These are phyloP conservation scores for Philypnodon macrostomus DNA, from an alignment of 2,797 vertebrate species.

Conservation along the genomic window DNA sequence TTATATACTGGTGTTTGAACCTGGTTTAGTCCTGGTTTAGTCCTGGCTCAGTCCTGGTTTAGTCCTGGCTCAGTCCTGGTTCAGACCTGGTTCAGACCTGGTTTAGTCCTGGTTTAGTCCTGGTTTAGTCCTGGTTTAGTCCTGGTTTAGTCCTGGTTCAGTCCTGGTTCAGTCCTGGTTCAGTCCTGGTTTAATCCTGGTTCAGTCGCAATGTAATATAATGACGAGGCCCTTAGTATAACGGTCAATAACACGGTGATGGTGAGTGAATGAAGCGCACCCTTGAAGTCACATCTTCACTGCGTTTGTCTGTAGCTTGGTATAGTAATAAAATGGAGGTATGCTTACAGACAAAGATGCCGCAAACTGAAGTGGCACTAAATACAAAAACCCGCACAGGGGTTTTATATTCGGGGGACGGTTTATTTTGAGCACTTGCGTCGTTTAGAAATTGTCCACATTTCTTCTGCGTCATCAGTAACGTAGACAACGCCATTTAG, in stretches of 20 bases:
- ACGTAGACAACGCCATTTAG: slow-evolving; percentile 32
- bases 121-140: too few relatives aligned
- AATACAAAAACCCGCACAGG: slow-evolving; percentile 8
- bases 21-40: too few relatives aligned
- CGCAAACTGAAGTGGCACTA: slow-evolving; percentile 8
- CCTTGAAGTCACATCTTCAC: slow-evolving; percentile 41
- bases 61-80: too few relatives aligned
- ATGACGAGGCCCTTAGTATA: too few relatives aligned
- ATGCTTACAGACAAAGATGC: slow-evolving; percentile 27
- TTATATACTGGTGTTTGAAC: too few relatives aligned
- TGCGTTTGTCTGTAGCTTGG: slow-evolving; percentile 67
- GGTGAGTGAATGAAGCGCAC: slow-evolving; percentile 38
- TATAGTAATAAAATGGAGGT: slow-evolving; percentile 70
- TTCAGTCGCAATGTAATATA: too few relatives aligned
- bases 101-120: too few relatives aligned
- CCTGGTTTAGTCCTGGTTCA: too few relatives aligned
- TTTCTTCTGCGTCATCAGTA: slow-evolving; percentile 67
- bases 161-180: too few relatives aligned
- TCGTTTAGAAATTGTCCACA: slow-evolving; percentile 10
- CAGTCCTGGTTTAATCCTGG: too few relatives aligned
- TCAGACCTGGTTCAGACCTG: too few relatives aligned
- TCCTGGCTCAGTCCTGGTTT: too few relatives aligned
- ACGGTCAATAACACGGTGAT: not conserved
- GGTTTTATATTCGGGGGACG: not conserved
- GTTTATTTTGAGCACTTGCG: slow-evolving; percentile 3